Conservation (phyloP, 1,140 invertebrate species). For the Mercenaria mercenaria region DNA sequence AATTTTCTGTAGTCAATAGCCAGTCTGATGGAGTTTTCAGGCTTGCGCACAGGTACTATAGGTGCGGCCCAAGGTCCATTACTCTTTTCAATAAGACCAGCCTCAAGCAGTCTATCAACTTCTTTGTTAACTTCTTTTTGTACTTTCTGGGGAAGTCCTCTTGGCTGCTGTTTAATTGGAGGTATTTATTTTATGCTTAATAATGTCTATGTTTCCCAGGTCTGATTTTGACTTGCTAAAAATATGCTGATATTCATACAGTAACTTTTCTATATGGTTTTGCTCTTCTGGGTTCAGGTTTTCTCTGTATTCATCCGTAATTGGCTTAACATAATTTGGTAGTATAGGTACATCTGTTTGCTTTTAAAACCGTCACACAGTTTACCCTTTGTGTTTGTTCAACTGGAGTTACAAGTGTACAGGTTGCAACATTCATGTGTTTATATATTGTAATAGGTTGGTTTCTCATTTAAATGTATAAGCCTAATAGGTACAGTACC, state of each 20-base stretch:
- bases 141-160: conserved; percentile 22
- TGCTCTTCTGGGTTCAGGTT: not conserved
- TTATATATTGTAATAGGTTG: not conserved
- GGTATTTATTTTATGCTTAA: conserved; percentile 19
- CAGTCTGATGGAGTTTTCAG: conserved; percentile 74
- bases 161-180: conserved; percentile 37
- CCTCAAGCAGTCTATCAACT: conserved; percentile 68
- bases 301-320: not conserved
- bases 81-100: conserved; percentile 52
- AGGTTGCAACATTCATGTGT: not conserved
- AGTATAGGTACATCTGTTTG: not conserved
- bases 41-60: conserved; percentile 61
- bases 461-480: conserved; percentile 14
- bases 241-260: not conserved
- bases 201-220: conserved; percentile 7
- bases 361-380: not conserved
- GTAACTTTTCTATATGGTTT: not conserved
- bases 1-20: conserved; percentile 86
- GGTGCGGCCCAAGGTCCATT: conserved; percentile 35
- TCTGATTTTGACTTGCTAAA: not conserved
- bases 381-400: not conserved
- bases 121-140: conserved; percentile 46
- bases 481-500: not conserved
- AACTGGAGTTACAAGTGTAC: not conserved
- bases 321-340: not conserved